Percentiles rank a stretch among this genome's conserved stretches.
These are phyloP conservation scores for Lasioglossum villosulum DNA, from an alignment of 2,888 invertebrate species.

Conservation along the genomic window DNA sequence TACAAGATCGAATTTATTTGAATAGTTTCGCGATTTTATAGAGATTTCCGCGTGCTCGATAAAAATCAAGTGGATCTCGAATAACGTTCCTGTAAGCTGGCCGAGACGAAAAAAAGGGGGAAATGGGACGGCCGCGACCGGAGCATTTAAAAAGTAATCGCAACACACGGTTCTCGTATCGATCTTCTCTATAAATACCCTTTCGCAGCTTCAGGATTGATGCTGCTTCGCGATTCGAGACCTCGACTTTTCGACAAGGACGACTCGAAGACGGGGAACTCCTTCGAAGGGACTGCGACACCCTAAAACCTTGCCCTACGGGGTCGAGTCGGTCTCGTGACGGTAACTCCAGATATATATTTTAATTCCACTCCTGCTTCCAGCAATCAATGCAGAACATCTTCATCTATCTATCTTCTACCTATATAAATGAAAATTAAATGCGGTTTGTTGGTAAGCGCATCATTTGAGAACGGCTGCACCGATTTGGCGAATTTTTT, in stretches of 20 bases:
- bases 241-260: conserved; percentile 14
- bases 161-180: conserved; percentile 40
- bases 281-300: neutral
- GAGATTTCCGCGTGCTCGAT: neutral
- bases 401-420: too few relatives aligned
- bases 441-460: too few relatives aligned
- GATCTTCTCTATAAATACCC: conserved; percentile 53
- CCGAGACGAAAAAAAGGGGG: neutral
- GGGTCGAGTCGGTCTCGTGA: neutral
- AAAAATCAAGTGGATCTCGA: neutral
- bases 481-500: too few relatives aligned
- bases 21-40: neutral
- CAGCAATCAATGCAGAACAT: too few relatives aligned
- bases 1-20: too few relatives aligned
- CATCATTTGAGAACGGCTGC: too few relatives aligned
- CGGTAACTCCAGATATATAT: neutral
- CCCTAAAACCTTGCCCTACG: neutral
- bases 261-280: neutral
- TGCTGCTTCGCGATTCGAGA: conserved; percentile 18
- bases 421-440: too few relatives aligned
- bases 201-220: conserved; percentile 28
- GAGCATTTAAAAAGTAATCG: conserved; percentile 41
- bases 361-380: too few relatives aligned
- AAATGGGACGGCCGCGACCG: conserved; percentile 1
- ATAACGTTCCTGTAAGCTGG: neutral